Conservation (phyloP, 2,113 vertebrate species). For the Polyodon spathula region DNA sequence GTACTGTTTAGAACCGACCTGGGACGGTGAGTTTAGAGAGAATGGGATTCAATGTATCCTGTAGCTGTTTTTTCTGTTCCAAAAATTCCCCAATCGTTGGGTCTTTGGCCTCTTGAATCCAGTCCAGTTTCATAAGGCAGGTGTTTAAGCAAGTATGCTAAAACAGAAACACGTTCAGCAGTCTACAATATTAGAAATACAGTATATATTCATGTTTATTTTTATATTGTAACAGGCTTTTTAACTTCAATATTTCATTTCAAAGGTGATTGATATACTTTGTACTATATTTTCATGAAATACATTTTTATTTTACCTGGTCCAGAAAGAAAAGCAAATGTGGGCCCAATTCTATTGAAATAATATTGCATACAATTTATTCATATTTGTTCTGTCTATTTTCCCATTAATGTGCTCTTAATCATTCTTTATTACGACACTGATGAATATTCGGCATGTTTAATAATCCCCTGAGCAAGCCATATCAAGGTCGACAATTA, state of each 20-base stretch:
- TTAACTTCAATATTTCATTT: background rate
- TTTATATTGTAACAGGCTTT: background rate
- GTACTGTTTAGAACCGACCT: slow-evolving; percentile 32
- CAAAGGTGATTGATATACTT: background rate
- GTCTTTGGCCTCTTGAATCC: slow-evolving; percentile 48
- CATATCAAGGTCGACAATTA: no score
- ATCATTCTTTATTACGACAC: no score
- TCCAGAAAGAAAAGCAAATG: no score
- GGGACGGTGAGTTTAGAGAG: slow-evolving; percentile 42
- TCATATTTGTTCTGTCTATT: no score
- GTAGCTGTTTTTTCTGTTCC: slow-evolving; percentile 52
- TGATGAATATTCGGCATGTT: no score
- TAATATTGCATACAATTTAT: no score
- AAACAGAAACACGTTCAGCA: slow-evolving; percentile 10
- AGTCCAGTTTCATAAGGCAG: slow-evolving; percentile 49
- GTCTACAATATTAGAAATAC: no score
- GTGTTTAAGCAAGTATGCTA: slow-evolving; percentile 42
- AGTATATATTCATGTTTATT: background rate
- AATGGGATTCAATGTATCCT: slow-evolving; percentile 44
- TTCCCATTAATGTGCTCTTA: no score
- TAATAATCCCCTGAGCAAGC: no score
- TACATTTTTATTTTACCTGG: no score
- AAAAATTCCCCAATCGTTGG: slow-evolving; percentile 45
- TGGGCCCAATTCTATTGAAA: no score
- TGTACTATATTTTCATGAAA: no score